Base-by-base conservation (phyloP, 1,140 invertebrate genomes). In the Megalonaias nervosa region DNA sequence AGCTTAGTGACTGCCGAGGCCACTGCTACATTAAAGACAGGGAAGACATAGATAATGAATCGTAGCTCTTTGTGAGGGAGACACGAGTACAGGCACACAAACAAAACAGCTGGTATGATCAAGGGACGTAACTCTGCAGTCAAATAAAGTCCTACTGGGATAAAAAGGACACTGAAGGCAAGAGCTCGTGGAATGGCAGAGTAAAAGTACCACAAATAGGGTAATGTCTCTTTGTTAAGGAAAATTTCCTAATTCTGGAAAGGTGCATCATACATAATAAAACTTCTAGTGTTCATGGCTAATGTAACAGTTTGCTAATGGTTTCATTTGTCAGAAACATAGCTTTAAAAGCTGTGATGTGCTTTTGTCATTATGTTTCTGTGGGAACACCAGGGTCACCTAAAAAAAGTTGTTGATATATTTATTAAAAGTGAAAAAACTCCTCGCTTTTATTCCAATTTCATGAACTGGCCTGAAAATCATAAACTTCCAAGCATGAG, bases 181-280 rank as follows among this genome's bases (percentile, higher is more conserved):
- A 99, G 92, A 9, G 96, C 96, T 77, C 98, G 92, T 2, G 98
- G 98, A 38, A 99, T 90, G 1, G 97, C 98, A 57, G 97, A 99
- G 91, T 98, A 99, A 89, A 99, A 99, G 90, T 99, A 99, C 99
- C 99, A 99, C 15, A 97, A 89, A 90, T 98, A 99, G 75, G 98
- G 98, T 61, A 94, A 95, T 65, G 96, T 98, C 96, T 98, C 90
- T 17, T 21, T 58, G 79, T 82, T 75, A 81, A 86, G 77, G 80
- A 81, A 68, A 67, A 61, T 19, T 1, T 71, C 14, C 23, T 58
- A 19, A 26, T 58, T 71, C 16, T 19, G 38, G 21, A 70, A 67
- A 21, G 31, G 60, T 23, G 21, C 60, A 15, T 62, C 0, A 6
- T 11, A 48, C 6, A 48, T 31, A n/a, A 31, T 31, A 31, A 2